These are phyloP conservation scores for Xenus cinereus DNA, from an alignment of 2,113 vertebrate genomes.

Conservation along the genomic window DNA sequence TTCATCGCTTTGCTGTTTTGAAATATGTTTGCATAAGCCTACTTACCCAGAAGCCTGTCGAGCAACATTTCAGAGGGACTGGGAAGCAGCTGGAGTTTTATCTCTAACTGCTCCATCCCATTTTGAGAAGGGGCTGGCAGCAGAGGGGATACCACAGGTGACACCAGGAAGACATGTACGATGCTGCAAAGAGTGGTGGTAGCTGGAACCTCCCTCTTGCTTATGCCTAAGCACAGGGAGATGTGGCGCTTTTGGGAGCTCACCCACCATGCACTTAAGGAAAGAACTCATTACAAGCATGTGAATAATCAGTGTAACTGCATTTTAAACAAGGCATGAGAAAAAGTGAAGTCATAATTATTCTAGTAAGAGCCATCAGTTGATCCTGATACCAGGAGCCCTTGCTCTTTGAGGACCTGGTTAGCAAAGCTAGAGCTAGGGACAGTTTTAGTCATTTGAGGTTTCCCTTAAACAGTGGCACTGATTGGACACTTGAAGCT, in stretches of 20 bases:
- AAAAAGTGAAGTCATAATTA: background rate
- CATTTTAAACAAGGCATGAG: background rate
- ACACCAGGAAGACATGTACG: fast-evolving
- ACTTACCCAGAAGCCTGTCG: background rate
- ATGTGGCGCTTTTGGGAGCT: background rate
- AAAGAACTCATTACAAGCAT: background rate
- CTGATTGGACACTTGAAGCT: background rate
- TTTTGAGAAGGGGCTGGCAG: background rate
- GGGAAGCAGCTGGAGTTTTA: background rate
- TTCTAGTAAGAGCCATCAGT: background rate
- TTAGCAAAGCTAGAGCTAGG: background rate
- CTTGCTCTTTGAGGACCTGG: background rate
- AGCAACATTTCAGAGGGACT: background rate
- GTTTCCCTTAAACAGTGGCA: background rate
- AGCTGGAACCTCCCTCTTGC: background rate
- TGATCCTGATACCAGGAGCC: background rate
- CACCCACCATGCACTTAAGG: background rate
- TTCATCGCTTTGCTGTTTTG: background rate
- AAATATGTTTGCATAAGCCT: background rate
- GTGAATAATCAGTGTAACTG: background rate
- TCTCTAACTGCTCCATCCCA: background rate
- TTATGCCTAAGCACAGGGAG: fast-evolving
- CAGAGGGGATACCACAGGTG: background rate
- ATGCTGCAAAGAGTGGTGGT: background rate
- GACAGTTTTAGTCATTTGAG: background rate